phyloP scores from a whole-genome alignment of 2,113 vertebrate genomes.

The Saguinus imperator region DNA sequence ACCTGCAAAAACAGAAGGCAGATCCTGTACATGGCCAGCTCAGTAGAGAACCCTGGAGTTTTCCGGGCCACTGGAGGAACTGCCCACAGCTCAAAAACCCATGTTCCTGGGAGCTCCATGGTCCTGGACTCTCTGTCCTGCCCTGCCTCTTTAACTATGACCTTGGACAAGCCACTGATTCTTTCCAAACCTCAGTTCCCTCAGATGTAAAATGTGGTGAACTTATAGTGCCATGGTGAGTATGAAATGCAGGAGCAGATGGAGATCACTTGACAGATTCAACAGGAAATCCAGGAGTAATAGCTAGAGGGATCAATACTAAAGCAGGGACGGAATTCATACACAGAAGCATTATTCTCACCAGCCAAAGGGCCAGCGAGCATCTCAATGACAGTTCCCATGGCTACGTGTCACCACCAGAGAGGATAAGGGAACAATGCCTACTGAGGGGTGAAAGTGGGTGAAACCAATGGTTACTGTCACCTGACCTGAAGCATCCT shows the following conservation, averaged over 20 bases:
- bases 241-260: neutral
- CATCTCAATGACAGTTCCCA: neutral
- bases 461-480: neutral
- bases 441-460: neutral
- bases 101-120: neutral
- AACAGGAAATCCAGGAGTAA: neutral
- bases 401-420: neutral
- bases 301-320: too few relatives aligned
- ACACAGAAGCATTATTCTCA: neutral
- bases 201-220: neutral
- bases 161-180: neutral
- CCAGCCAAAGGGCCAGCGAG: neutral
- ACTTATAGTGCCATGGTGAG: neutral
- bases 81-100: neutral
- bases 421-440: neutral
- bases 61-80: neutral
- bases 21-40: neutral
- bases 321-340: neutral
- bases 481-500: neutral
- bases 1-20: neutral
- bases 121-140: fast-evolving
- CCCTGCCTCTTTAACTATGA: neutral
- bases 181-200: neutral
- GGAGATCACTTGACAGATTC: neutral
- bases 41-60: neutral